These are phyloP conservation scores for Syrista parreyssii DNA, from an alignment of 2,888 invertebrate genomes.

Conservation along the genomic window DNA sequence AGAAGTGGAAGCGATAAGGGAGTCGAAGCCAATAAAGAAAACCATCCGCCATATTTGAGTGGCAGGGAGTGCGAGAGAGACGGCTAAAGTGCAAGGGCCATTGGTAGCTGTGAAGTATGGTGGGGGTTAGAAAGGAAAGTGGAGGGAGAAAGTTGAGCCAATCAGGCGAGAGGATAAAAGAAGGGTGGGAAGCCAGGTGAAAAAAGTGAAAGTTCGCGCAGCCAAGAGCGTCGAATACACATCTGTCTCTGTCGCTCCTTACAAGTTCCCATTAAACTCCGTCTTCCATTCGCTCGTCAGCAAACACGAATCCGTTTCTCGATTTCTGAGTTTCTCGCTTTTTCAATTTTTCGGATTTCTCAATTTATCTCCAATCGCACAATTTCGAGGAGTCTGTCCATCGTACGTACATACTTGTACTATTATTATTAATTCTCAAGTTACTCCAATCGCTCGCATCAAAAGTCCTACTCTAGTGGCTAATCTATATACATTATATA, in stretches of 20 bases:
- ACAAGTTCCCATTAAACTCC: background rate
- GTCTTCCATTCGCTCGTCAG: background rate
- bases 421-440: background rate
- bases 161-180: slow-evolving; percentile 24
- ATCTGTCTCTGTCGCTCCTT: slow-evolving; percentile 19
- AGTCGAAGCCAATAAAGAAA: slow-evolving; percentile 16
- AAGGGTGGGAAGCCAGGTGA: slow-evolving; percentile 35
- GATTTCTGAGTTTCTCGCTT: slow-evolving; percentile 1
- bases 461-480: background rate
- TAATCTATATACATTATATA: background rate
- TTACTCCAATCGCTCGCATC: background rate
- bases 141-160: slow-evolving; percentile 22
- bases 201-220: slow-evolving; percentile 61
- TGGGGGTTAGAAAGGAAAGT: background rate
- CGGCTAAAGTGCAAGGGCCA: slow-evolving; percentile 27
- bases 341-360: background rate
- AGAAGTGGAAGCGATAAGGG: slow-evolving; percentile 33
- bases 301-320: background rate
- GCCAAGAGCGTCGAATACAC: slow-evolving; percentile 31
- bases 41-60: background rate
- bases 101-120: slow-evolving; percentile 23
- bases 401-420: background rate
- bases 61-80: slow-evolving; percentile 8
- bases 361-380: background rate
- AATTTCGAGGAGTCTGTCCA: background rate